These are phyloP conservation scores for Falcunculus frontatus DNA, from an alignment of 2,113 vertebrate genomes.

Conservation along the genomic window DNA sequence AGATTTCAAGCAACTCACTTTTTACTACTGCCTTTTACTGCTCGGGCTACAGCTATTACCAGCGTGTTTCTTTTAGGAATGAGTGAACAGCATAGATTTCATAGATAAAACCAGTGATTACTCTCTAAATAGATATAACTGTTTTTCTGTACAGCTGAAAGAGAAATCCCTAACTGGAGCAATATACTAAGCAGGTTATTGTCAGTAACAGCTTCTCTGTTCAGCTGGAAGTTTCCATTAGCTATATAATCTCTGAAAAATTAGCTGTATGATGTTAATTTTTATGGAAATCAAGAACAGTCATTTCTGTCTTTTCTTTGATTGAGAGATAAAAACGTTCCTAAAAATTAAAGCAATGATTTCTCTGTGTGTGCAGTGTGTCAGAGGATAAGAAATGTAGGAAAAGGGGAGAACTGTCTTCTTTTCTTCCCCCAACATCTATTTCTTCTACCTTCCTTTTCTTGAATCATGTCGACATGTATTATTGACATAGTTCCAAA, in stretches of 20 bases:
- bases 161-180: background rate
- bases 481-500: background rate
- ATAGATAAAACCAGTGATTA: background rate
- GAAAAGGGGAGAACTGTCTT: background rate
- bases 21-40: background rate
- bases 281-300: background rate
- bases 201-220: background rate
- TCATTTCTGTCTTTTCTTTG: background rate
- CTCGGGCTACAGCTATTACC: background rate
- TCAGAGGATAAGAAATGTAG: background rate
- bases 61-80: background rate
- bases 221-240: background rate
- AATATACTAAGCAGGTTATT: background rate
- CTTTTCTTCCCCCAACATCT: background rate
- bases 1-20: background rate
- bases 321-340: background rate
- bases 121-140: background rate
- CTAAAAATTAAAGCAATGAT: background rate
- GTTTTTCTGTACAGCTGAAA: background rate
- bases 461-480: accelerated
- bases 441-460: background rate
- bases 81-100: background rate
- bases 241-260: background rate
- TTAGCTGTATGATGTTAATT: background rate
- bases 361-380: background rate